These are phyloP conservation scores for Fragum whitleyi DNA, from an alignment of 2,888 invertebrate genomes.

Conservation along the genomic window DNA sequence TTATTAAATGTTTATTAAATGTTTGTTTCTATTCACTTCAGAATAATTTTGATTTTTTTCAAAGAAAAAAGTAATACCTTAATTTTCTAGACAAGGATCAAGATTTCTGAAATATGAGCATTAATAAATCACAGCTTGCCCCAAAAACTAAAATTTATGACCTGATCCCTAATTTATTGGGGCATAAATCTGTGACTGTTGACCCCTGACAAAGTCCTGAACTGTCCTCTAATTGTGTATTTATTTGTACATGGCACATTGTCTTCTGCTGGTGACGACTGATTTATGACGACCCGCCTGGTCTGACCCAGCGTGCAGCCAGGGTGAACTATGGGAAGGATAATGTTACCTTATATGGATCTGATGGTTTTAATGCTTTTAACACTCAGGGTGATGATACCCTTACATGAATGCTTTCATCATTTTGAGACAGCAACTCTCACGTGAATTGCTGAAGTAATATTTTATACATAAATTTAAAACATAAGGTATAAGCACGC, in stretches of 20 bases:
- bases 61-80: too few species aligned
- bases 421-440: too few species aligned
- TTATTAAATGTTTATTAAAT: too few species aligned
- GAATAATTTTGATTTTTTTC: too few species aligned
- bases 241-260: constrained; percentile 7
- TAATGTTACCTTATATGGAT: constrained; percentile 28
- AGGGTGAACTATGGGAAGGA: constrained; percentile 21
- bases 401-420: too few species aligned
- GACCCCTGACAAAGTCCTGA: constrained; percentile 18
- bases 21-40: too few species aligned
- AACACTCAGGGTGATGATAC: neutral
- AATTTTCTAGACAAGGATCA: neutral
- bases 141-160: neutral
- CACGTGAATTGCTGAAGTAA: too few species aligned
- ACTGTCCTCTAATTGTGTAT: constrained; percentile 16
- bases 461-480: too few species aligned
- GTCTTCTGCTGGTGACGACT: constrained; percentile 1
- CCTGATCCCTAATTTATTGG: constrained; percentile 11
- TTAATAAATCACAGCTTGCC: neutral
- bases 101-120: neutral
- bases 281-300: constrained; percentile 13
- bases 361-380: constrained; percentile 6
- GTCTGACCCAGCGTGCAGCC: constrained; percentile 15
- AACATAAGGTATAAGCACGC: too few species aligned
- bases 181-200: constrained; percentile 8